Evolutionary conservation across 1,140 invertebrate species (phyloP).

Genomic region (Apis mellifera): Amel_HAv3.1 CM009941.2:655001-655500

Average conservation of each 20-base stretch:
- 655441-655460: too few species aligned
- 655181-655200: neutral
- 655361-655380: too few species aligned
- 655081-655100: conserved; percentile 77
- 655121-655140: conserved; percentile 75
- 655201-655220: neutral
- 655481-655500: too few species aligned
- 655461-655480: too few species aligned
- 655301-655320: too few species aligned
- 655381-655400: too few species aligned
- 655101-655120: conserved; percentile 74
- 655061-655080: conserved; percentile 73
- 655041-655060: conserved; percentile 66
- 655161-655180: conserved; percentile 77
- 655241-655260: neutral
- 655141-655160: conserved; percentile 80
- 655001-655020: conserved; percentile 77
- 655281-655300: too few species aligned
- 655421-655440: too few species aligned
- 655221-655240: neutral
- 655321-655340: too few species aligned
- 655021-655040: conserved; percentile 67
- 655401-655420: too few species aligned
- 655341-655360: too few species aligned
- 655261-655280: neutral